Evolutionary conservation across 2,113 vertebrate species (phyloP).

Genomic region (Dipodomys ordii): DNA sequence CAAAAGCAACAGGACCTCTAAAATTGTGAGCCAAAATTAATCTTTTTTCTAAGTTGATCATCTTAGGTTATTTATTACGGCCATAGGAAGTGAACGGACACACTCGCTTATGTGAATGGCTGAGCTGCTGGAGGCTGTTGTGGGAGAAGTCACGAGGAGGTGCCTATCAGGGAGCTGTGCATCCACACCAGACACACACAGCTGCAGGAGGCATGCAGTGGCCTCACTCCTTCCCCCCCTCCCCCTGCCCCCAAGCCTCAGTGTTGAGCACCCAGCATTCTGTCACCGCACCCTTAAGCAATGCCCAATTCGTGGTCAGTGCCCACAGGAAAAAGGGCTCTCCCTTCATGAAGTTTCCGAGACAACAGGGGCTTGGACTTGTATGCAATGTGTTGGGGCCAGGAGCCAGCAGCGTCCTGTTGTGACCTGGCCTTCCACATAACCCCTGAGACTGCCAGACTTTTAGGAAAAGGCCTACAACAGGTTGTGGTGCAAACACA

Average conservation of each 20-base stretch:
- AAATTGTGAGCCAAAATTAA: no score
- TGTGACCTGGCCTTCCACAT: background rate
- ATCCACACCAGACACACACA: no score
- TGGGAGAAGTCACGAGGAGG: background rate
- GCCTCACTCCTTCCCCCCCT: no score
- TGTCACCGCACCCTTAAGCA: background rate
- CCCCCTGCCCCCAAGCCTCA: no score
- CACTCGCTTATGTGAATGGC: background rate
- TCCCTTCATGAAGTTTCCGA: background rate
- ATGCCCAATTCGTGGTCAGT: no score
- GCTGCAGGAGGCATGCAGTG: background rate
- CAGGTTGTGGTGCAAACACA: background rate
- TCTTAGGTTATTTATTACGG: background rate
- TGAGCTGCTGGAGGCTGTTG: background rate
- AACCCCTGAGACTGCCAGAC: no score
- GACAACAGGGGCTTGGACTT: background rate
- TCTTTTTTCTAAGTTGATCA: background rate
- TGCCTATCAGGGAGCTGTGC: background rate
- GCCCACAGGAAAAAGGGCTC: background rate
- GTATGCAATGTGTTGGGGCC: background rate
- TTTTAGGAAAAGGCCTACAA: background rate
- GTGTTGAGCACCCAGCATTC: background rate
- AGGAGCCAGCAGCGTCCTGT: background rate
- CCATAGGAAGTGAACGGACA: background rate
- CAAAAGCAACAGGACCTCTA: background rate